Evolutionary conservation across 1,140 invertebrate genomes (phyloP).

Genomic region (Drosophila aff.): DNA sequence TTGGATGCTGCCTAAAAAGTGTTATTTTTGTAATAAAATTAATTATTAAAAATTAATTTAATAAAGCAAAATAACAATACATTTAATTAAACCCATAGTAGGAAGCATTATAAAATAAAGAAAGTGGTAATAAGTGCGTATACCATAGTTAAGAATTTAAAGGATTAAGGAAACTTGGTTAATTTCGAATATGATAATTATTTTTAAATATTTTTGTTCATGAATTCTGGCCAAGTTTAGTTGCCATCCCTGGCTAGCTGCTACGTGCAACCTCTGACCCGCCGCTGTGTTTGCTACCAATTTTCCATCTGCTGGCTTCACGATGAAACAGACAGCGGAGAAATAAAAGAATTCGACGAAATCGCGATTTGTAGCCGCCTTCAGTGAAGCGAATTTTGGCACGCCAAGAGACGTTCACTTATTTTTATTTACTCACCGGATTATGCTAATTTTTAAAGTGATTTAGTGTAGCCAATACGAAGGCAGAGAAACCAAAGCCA

Average conservation of each 20-base stretch:
- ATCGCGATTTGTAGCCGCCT: constrained; percentile 45
- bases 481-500: constrained; percentile 42
- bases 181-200: not conserved
- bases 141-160: not conserved
- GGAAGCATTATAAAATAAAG: not conserved
- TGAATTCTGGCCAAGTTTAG: not conserved
- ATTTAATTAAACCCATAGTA: not conserved
- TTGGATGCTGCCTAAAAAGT: constrained; percentile 9
- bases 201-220: not conserved
- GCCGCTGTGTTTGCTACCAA: constrained; percentile 28
- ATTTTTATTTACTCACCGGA: constrained; percentile 83
- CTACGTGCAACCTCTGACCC: constrained; percentile 13
- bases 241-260: constrained; percentile 27
- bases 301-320: constrained; percentile 39
- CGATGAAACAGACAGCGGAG: constrained; percentile 10
- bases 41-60: too few relatives aligned
- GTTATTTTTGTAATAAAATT: not conserved
- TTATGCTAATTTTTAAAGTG: constrained; percentile 84
- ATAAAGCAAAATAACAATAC: not conserved
- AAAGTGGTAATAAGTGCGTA: not conserved
- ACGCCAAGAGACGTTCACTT: constrained; percentile 69
- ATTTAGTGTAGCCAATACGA: constrained; percentile 78
- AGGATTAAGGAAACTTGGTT: fast-evolving
- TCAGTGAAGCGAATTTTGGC: constrained; percentile 46
- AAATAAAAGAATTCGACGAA: constrained; percentile 43